Evolutionary conservation across 2,888 invertebrate genomes (phyloP), one percentile per base, ranked within the genome.

Genomic region (Sepioteuthis lessoniana): DNA sequence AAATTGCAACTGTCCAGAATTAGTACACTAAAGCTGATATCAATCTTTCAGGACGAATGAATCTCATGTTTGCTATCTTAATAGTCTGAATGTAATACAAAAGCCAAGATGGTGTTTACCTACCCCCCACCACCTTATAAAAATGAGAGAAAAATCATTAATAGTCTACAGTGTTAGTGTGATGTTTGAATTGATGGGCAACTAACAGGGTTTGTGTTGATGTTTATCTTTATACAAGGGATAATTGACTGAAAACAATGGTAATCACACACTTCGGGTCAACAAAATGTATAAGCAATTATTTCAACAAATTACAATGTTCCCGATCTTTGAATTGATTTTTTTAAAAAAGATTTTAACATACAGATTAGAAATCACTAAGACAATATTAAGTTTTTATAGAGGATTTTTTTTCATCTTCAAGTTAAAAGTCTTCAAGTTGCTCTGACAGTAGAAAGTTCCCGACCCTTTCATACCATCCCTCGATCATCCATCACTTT

Each of bases 1-100:
- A 76, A n/a, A 76, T 76, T 76, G 76, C 31, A 76, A 76, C n/a
- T 76, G 31, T 76, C 76, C 76, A 76, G n/a, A 76, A 76, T 76
- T 76, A 76, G 76, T 31, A n/a, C 31, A 8, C 13, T 31, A n/a
- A 76, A 76, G 16, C n/a, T n/a, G 76, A 76, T 76, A 76, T 76
- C 76, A n/a, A n/a, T 76, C n/a, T 76, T 76, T 76, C 76, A 31
- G n/a, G 13, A 5, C n/a, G 76, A 76, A 76, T n/a, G 76, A 76
- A 76, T 76, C n/a, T 31, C n/a, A 0, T 76, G 31, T n/a, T 76
- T 76, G 16, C n/a, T n/a, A 76, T 76, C 76, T n/a, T 31, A 76
- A n/a, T 76, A n/a, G 76, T 76, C 31, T 76, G 76, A 76, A n/a
- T n/a, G n/a, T 76, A 76, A 76, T 76, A 76, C 31, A n/a, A n/a